Percentiles rank a stretch among this genome's conserved stretches.
Conservation (phyloP, 2,797 vertebrate genomes). For the Kryptolebias ocellatus region DNA sequence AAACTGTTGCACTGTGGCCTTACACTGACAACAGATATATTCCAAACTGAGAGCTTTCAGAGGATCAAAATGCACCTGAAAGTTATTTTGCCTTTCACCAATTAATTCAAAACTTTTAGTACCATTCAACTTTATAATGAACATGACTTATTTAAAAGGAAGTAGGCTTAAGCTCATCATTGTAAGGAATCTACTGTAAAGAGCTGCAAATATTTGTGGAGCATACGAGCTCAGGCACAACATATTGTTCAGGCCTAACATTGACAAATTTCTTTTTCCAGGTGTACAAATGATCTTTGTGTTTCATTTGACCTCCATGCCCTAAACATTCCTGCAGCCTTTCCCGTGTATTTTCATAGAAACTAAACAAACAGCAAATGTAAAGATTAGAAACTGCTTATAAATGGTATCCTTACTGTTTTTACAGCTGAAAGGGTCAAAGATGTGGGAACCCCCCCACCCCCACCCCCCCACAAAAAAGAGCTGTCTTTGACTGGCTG, state of each 20-base stretch:
- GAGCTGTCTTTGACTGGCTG: neutral
- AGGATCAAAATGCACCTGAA: neutral
- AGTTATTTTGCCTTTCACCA: neutral
- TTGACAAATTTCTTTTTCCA: conserved; percentile 7
- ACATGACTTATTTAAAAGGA: no score
- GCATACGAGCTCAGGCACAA: conserved; percentile 2
- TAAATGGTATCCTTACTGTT: conserved; percentile 24
- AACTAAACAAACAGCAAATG: conserved; percentile 24
- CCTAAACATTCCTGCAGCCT: conserved; percentile 24
- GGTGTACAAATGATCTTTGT: conserved; percentile 49
- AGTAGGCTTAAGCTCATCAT: neutral
- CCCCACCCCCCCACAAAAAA: neutral
- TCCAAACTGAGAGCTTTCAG: conserved; percentile 3
- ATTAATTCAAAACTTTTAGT: no score
- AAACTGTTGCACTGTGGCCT: conserved; percentile 18
- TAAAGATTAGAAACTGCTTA: conserved; percentile 33
- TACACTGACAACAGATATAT: conserved; percentile 8
- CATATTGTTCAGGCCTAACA: neutral
- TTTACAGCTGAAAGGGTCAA: conserved; percentile 1
- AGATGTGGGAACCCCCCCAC: neutral
- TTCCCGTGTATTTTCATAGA: conserved; percentile 18
- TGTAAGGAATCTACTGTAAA: conserved; percentile 7
- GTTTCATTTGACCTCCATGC: conserved; percentile 26
- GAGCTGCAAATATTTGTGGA: conserved; percentile 43
- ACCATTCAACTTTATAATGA: no score